These are phyloP conservation scores for Cryptotis parvus DNA, from an alignment of 2,113 vertebrate species.

Conservation along the genomic window DNA sequence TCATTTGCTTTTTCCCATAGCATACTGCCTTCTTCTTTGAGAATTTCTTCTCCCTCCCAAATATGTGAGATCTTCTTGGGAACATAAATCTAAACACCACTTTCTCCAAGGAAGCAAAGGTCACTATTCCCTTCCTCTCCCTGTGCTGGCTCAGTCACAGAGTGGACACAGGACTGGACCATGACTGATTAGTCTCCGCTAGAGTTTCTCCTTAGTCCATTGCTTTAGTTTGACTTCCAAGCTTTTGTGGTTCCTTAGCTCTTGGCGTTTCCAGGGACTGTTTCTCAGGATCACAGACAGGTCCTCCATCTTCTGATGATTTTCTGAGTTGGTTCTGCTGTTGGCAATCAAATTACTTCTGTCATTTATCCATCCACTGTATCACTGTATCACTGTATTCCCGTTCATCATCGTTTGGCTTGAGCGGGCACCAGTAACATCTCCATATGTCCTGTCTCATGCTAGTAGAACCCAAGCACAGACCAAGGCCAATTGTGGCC, in stretches of 20 bases:
- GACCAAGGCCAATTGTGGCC: too few species aligned
- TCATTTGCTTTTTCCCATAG: neutral
- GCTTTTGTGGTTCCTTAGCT: neutral
- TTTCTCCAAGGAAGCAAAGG: neutral
- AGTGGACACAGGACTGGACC: neutral
- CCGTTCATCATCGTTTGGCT: too few species aligned
- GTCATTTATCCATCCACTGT: neutral
- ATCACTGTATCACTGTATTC: too few species aligned
- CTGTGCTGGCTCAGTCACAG: neutral
- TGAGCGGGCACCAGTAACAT: too few species aligned
- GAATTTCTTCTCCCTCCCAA: neutral
- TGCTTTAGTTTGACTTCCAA: neutral
- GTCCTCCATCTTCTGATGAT: neutral
- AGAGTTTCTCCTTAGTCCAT: neutral
- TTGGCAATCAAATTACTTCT: neutral
- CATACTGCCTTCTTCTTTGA: neutral
- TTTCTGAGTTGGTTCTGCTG: neutral
- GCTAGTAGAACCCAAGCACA: too few species aligned
- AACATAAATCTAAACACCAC: neutral
- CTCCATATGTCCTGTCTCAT: too few species aligned
- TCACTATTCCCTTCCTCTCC: neutral
- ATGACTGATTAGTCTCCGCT: neutral
- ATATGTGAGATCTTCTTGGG: neutral
- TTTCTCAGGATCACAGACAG: neutral
- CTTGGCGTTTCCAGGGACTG: neutral